These are phyloP conservation scores for Xestia sexstrigata DNA, from an alignment of 2,888 invertebrate genomes.

Conservation along the genomic window DNA sequence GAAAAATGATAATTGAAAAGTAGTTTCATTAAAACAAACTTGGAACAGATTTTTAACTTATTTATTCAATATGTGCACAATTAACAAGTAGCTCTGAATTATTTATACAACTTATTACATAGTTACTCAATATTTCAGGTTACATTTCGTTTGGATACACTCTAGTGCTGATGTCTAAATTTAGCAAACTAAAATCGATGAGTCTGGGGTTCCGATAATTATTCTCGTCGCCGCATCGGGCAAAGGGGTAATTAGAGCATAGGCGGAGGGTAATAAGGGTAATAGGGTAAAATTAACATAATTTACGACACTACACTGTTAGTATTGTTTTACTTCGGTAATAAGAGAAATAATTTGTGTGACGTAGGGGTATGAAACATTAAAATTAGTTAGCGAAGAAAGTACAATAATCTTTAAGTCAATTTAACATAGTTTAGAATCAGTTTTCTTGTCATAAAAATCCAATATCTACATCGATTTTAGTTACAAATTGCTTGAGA, in stretches of 20 bases:
- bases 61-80: conserved; percentile 89
- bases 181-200: conserved; percentile 61
- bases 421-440: not conserved
- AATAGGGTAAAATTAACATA: not conserved
- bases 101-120: conserved; percentile 81
- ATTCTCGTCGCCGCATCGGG: conserved; percentile 47
- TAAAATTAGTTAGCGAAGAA: not conserved
- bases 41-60: conserved; percentile 75
- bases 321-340: not conserved
- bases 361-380: not conserved
- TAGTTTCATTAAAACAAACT: conserved; percentile 59
- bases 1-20: not conserved
- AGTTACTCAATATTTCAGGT: conserved; percentile 69
- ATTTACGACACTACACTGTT: not conserved
- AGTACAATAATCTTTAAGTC: not conserved
- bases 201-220: conserved; percentile 39
- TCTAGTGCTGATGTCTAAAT: conserved; percentile 55
- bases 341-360: not conserved
- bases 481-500: conserved; percentile 30
- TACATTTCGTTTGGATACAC: conserved; percentile 64
- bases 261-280: not conserved
- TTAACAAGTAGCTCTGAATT: conserved; percentile 89
- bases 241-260: conserved; percentile 49
- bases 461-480: conserved; percentile 14
- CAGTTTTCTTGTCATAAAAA: not conserved